Evolutionary conservation across 2,888 invertebrate species (phyloP).

Genomic region (Drosophila meridiana): DNA sequence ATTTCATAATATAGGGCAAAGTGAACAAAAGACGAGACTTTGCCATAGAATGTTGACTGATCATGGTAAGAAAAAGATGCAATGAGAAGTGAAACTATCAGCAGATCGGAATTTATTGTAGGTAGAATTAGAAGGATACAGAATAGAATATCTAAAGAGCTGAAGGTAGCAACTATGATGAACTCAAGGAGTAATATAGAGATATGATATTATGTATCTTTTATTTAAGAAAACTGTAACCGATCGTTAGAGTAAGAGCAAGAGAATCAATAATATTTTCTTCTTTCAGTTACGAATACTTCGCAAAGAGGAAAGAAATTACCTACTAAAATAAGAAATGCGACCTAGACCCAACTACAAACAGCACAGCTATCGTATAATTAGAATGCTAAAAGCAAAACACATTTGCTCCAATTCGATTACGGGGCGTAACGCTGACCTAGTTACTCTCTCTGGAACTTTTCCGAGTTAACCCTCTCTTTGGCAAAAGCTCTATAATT

Average conservation of each 20-base stretch:
- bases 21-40: neutral
- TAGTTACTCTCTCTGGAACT: neutral
- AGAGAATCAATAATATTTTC: neutral
- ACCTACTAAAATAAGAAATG: accelerated
- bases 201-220: neutral
- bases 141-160: neutral
- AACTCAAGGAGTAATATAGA: neutral
- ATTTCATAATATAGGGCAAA: neutral
- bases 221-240: neutral
- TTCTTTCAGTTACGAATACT: neutral
- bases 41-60: neutral
- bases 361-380: neutral
- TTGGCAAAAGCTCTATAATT: slow-evolving; percentile 21
- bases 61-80: neutral
- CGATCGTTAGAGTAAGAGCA: too few species aligned
- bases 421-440: slow-evolving; percentile 6
- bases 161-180: neutral
- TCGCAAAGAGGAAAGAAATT: neutral
- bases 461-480: neutral
- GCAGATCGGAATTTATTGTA: too few species aligned
- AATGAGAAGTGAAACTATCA: neutral
- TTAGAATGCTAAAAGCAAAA: neutral
- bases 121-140: too few species aligned
- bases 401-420: neutral
- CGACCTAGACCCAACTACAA: too few species aligned